phyloP scores from a whole-genome alignment of 2,888 invertebrate genomes.

The Diadegma fenestrale region DNA sequence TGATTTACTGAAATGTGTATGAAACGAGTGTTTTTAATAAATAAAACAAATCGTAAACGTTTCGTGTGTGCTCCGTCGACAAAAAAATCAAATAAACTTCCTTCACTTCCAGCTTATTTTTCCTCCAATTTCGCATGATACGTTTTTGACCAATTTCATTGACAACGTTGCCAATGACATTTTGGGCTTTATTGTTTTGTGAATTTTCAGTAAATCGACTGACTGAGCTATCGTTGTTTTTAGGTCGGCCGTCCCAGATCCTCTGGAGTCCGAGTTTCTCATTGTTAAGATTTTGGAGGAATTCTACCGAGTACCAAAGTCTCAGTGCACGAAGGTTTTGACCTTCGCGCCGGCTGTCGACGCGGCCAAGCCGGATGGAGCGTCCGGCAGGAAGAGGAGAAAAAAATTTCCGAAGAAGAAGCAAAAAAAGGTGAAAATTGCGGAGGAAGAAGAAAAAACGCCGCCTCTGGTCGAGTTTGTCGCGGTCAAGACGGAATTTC shows the following conservation, averaged over 20 bases:
- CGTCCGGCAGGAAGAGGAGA: neutral
- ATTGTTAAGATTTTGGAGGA: constrained; percentile 54
- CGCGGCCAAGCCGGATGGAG: neutral
- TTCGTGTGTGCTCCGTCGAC: neutral
- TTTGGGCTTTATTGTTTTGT: neutral
- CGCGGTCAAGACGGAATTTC: constrained; percentile 17
- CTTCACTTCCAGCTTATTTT: neutral
- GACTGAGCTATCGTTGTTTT: constrained; percentile 58
- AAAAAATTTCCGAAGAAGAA: neutral
- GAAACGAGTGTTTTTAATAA: neutral
- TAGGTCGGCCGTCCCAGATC: constrained; percentile 62
- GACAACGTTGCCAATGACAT: constrained; percentile 5
- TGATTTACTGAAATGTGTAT: neutral
- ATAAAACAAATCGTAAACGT: neutral
- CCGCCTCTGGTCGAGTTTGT: constrained; percentile 15
- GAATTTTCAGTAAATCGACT: constrained; percentile 11
- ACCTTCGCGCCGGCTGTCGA: neutral
- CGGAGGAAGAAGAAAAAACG: neutral
- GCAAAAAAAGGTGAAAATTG: neutral
- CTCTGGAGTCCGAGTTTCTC: constrained; percentile 51
- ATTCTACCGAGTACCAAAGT: constrained; percentile 58
- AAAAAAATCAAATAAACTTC: neutral
- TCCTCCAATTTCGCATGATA: neutral
- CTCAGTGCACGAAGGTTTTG: constrained; percentile 46
- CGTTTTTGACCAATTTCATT: neutral